Evolutionary conservation across 2,888 invertebrate genomes (phyloP).

Genomic region (Monoplex corrugatus): DNA sequence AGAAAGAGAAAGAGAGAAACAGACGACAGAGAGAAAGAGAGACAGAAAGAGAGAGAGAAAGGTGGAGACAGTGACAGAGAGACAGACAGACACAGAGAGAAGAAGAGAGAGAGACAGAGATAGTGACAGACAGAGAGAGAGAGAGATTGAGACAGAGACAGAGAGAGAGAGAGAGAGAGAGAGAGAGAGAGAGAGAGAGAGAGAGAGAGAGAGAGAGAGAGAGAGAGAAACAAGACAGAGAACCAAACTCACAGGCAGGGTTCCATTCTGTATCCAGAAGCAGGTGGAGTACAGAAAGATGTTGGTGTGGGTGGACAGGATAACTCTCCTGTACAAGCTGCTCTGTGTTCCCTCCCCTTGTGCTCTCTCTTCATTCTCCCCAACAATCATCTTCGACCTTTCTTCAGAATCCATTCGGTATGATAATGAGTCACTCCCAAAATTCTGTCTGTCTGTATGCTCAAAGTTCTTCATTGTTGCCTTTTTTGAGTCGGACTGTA

Average conservation of each 20-base stretch:
- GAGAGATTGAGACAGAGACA: too few relatives aligned
- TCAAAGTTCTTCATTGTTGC: neutral
- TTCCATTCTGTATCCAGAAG: constrained; percentile 57
- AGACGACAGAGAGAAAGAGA: too few relatives aligned
- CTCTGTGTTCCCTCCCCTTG: neutral
- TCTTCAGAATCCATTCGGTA: neutral
- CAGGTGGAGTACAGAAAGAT: constrained; percentile 57
- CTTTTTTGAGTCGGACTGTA: neutral
- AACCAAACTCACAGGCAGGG: constrained; percentile 46
- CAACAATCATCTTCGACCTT: neutral
- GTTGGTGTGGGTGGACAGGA: constrained; percentile 53
- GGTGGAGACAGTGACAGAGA: too few relatives aligned
- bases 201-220: too few relatives aligned
- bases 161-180: too few relatives aligned
- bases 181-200: too few relatives aligned
- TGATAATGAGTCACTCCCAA: neutral
- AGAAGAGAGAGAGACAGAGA: too few relatives aligned
- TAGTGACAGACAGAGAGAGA: too few relatives aligned
- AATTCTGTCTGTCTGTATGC: neutral
- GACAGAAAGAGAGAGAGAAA: too few relatives aligned
- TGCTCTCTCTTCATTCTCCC: neutral
- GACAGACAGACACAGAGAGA: too few relatives aligned
- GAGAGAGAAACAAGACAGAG: too few relatives aligned
- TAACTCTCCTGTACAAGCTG: constrained; percentile 43
- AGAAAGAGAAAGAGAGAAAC: too few relatives aligned